Evolutionary conservation across 2,797 vertebrate species (phyloP).

Genomic region (Rhinogobio ventralis): DNA sequence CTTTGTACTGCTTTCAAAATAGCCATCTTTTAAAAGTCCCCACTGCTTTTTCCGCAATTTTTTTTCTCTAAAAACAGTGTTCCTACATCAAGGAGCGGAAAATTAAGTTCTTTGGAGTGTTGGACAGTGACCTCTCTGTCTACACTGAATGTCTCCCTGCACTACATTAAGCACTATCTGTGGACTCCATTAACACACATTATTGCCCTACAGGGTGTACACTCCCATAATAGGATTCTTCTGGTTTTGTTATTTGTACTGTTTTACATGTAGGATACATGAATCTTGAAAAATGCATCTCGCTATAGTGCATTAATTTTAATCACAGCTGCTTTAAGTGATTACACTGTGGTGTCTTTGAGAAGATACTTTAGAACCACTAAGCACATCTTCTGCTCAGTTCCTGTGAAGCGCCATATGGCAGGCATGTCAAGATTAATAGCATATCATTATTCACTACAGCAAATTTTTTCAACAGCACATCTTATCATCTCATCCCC

Average conservation of each 20-base stretch:
- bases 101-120: slow-evolving; percentile 10
- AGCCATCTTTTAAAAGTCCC: slow-evolving; percentile 18
- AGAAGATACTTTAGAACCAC: background rate
- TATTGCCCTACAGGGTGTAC: slow-evolving; percentile 22
- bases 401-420: background rate
- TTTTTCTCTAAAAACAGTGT: slow-evolving; percentile 27
- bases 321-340: slow-evolving; percentile 14
- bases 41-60: background rate
- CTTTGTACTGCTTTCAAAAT: slow-evolving; percentile 48
- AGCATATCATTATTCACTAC: background rate
- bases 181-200: slow-evolving; percentile 41
- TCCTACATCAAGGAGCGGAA: slow-evolving; percentile 2
- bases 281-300: slow-evolving; percentile 1
- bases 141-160: slow-evolving; percentile 7
- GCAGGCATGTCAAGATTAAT: background rate
- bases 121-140: slow-evolving; percentile 43
- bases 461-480: background rate
- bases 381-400: background rate
- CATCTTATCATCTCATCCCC: background rate
- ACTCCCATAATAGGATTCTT: slow-evolving; percentile 16
- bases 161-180: slow-evolving; percentile 42
- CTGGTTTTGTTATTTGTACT: slow-evolving; percentile 16
- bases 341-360: background rate
- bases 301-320: background rate
- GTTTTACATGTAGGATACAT: background rate